Evolutionary conservation across 2,113 vertebrate genomes (phyloP).

Genomic region (Chamaetylas fuelleborni): DNA sequence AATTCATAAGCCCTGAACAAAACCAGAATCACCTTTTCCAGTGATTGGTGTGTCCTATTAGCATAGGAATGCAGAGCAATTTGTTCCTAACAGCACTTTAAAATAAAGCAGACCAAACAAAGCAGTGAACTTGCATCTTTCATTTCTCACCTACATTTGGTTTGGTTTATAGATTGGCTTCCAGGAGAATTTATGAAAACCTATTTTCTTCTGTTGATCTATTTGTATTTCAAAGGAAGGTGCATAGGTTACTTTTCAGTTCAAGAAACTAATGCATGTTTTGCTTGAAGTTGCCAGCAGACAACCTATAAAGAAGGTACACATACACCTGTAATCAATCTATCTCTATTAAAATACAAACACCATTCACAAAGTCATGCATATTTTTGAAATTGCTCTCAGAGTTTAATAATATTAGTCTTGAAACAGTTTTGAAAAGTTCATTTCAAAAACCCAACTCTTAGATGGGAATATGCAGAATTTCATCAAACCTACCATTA

Average conservation of each 20-base stretch:
- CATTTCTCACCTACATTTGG: not conserved
- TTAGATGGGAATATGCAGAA: not conserved
- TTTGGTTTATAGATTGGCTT: not conserved
- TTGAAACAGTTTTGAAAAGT: not conserved
- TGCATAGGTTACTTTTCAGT: not conserved
- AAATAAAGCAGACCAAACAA: not conserved
- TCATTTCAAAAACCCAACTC: not conserved
- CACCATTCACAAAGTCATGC: not conserved
- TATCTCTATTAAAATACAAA: not conserved
- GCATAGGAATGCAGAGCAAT: not conserved
- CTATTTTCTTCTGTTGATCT: not conserved
- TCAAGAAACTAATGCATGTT: not conserved
- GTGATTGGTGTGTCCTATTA: not conserved
- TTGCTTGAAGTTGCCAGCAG: not conserved
- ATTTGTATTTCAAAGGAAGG: not conserved
- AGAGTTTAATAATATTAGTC: not conserved
- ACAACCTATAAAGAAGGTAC: not conserved
- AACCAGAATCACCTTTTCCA: conserved; percentile 29
- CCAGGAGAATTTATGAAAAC: not conserved
- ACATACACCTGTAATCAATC: not conserved
- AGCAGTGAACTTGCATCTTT: not conserved
- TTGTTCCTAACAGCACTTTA: not conserved
- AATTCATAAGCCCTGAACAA: conserved; percentile 36
- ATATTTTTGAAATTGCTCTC: not conserved
- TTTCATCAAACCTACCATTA: not conserved